These are phyloP conservation scores for Hermaeophaga mercurialis DNA, from an alignment of 2,888 invertebrate species.

Conservation along the genomic window DNA sequence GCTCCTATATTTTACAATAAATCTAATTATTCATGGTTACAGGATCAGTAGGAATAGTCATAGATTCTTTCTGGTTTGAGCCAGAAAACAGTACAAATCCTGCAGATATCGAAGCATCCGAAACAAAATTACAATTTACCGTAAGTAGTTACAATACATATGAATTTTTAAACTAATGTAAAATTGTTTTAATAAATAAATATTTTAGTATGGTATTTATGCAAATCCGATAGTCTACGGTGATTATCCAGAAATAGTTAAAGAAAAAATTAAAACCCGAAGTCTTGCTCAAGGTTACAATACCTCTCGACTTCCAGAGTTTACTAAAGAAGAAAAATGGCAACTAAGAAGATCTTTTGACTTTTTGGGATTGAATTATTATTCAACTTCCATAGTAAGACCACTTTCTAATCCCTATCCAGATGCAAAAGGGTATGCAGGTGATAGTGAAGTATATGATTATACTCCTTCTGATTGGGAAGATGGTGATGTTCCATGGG, in stretches of 20 bases:
- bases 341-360: slow-evolving; percentile 62
- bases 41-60: slow-evolving; percentile 18
- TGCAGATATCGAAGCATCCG: slow-evolving; percentile 22
- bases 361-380: slow-evolving; percentile 25
- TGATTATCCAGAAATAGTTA: slow-evolving; percentile 71
- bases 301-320: slow-evolving; percentile 66
- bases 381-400: slow-evolving; percentile 8
- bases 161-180: no score
- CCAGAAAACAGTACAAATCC: slow-evolving; percentile 11
- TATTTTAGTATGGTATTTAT: slow-evolving; percentile 35
- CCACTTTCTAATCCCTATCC: background rate
- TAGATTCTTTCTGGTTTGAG: slow-evolving; percentile 22
- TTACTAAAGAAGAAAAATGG: slow-evolving; percentile 64
- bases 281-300: slow-evolving; percentile 65
- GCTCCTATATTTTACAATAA: no score
- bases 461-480: slow-evolving; percentile 16
- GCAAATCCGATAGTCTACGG: slow-evolving; percentile 67
- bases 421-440: slow-evolving; percentile 3
- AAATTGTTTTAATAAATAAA: no score
- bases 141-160: no score
- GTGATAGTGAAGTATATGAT: slow-evolving; percentile 11
- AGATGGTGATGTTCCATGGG: no score
- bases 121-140: slow-evolving; percentile 24
- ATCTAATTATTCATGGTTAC: background rate
- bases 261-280: slow-evolving; percentile 61